Base-by-base conservation (phyloP, 1,140 invertebrate genomes). In the Drosophila dunni region DNA sequence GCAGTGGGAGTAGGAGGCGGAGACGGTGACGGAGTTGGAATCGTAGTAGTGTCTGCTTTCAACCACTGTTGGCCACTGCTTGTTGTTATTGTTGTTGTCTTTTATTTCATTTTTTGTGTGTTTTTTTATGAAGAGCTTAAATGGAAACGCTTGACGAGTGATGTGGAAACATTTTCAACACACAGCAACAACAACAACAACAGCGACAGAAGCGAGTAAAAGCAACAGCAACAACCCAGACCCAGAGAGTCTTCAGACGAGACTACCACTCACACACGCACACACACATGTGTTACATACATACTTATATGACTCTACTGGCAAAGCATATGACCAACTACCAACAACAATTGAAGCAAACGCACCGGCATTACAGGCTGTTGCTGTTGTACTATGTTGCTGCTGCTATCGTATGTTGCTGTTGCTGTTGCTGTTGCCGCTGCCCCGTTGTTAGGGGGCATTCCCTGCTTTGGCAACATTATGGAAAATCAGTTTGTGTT, bases 121-220 rank as follows among this genome's bases (percentile, higher is more conserved):
- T 65, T 46, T 67, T 67, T 70, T 71, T 78, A 79, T 70, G 62
- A 78, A 76, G 81, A 85, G 81, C 75, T 78, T 77, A 68, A 88
- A 82, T 82, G 84, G 90, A 91, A 91, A 91, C 90, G 90, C 90
- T 91, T 91, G 90, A 91, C 86, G 90, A 91, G 90, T 91, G 86
- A 91, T 91, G 90, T 91, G 90, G 90, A 91, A 91, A 91, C 86
- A 91, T 91, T 91, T 91, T 91, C 86, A 91, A 82, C 90, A 82
- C 78, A 29, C 24, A 29, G 3, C 24, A 3, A 24, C 24, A 24
- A 24, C 24, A 24, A 24, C 24, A 24, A 24, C 24, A 81, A 68
- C 51, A 76, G 71, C 51, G 74, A 69, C 67, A 81, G 54, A 70
- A 53, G 33, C 70, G 60, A 58, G 70, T 66, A 65, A 71, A 79